Evolutionary conservation across 2,113 vertebrate species (phyloP), one percentile per base, ranked within the genome.

Genomic region (Pituophis catenifer): DNA sequence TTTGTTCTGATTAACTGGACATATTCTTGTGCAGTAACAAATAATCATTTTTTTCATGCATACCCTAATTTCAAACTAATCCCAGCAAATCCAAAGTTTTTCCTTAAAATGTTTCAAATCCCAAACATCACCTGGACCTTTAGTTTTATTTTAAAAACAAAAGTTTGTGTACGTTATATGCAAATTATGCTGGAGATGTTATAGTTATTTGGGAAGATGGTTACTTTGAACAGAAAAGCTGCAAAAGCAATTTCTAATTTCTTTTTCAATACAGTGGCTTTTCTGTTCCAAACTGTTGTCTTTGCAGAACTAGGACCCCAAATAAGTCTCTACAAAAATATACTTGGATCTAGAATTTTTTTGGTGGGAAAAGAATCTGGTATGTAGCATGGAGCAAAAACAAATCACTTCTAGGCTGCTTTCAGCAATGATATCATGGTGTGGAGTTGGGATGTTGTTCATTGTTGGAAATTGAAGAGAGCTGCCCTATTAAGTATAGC

Each of bases 11-110:
- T 50, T 95, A 62, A 58, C 17, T 54, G 75, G 5, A 29, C 88
- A 17, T 70, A 89, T 94, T 93, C 53, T 15, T 12, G 26, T 90
- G 33, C 12, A 90, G 94, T 52, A 62, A 86, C 33, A 88, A 29
- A 87, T 24, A 62, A 57, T 52, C 23, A 55, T 70, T 57, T 50
- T 91, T 75, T 38, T 19, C 1, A 0, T 85, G 3, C 0, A 0
- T 93, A 94, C 92, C 57, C 5, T 12, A 8, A 92, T 88, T 93
- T 87, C n/a, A 55, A 1, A 0, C 38, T 19, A 89, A 55, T 10
- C 17, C 57, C 85, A 0, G n/a, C 55, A 8, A 7, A 44, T 24
- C 23, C 23, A 85, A 33, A 24, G 19, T 44, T 21, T 75, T 57
- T 90, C 55, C 89, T 85, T 87, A 70, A 92, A 86, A 2, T 1